Evolutionary conservation across 2,888 invertebrate genomes (phyloP), one percentile per base, ranked within the genome.

Genomic region (Phania funesta): DNA sequence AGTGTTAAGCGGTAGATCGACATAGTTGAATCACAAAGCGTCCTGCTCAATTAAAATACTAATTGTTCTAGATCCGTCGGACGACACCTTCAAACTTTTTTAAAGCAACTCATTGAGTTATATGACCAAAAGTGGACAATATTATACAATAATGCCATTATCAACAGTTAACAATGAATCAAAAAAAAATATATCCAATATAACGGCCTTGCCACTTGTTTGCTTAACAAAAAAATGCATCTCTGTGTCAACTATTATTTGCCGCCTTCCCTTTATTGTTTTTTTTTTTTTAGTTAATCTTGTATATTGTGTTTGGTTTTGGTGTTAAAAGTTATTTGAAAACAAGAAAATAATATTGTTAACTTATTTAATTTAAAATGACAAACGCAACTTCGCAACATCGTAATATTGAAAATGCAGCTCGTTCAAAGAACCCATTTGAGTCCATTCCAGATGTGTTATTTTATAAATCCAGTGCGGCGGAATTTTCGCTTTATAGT

Each of bases 391-490:
- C 87, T 9, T 85, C 80, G 9, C 90, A 90, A 71, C 91, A 91
- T 60, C 90, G 88, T 84, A 84, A 86, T 9, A 88, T 91, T 13
- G 91, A 91, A 85, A 88, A 86, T 8, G 91, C 91, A 3, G 82
- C 87, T 1, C 86, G 88, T 41, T 83, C 87, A 0, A 90, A 88
- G 64, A 89, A 91, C 84, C 91, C 91, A 6, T 78, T 90, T 3
- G 89, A 90, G 50, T 62, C 71, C 0, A 71, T 89, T 5, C 62
- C 86, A 5, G 88, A 88, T 29, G 86, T 86, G 24, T 84, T 84
- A 13, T 86, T 84, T 54, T 91, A 86, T 73, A 85, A 84, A 35
- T 82, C 86, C 0, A 68, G 67, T 3, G 54, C 74, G 7, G 38
- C 84, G 8, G 88, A 87, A 52, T 89, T 86, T 11, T 86, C 86